A percentile compares a stretch with the other conserved stretches of the same genome.
Conservation (phyloP, 1,140 invertebrate genomes). For the Cecropterus lyciades region DNA sequence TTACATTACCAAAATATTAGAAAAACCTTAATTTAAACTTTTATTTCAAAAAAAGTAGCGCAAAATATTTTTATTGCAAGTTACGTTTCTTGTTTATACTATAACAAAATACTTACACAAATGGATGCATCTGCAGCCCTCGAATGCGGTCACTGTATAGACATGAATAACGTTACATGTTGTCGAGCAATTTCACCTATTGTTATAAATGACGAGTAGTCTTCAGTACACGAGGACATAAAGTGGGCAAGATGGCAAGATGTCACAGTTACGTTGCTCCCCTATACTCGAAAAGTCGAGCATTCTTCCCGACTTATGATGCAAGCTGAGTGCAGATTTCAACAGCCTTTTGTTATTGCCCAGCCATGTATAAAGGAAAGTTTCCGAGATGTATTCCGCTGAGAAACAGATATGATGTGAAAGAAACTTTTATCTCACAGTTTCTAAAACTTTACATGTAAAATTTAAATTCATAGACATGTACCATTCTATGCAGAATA, state of each 20-base stretch:
- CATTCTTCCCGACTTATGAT: slow-evolving; percentile 59
- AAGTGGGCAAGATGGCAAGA: slow-evolving; percentile 68
- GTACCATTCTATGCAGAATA: not conserved
- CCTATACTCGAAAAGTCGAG: slow-evolving; percentile 67
- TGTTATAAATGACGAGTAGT: slow-evolving; percentile 72
- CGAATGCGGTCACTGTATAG: slow-evolving; percentile 54
- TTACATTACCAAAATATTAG: no score
- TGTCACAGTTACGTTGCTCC: slow-evolving; percentile 64
- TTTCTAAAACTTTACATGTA: slow-evolving; percentile 3
- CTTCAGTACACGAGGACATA: slow-evolving; percentile 51
- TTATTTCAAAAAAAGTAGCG: not conserved
- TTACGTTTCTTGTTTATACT: not conserved
- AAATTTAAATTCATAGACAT: slow-evolving; percentile 5
- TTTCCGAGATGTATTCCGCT: slow-evolving; percentile 43
- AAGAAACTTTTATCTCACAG: slow-evolving; percentile 22
- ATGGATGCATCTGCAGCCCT: not conserved
- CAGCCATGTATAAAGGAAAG: slow-evolving; percentile 49
- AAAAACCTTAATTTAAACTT: no score
- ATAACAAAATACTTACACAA: not conserved
- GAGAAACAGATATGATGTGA: slow-evolving; percentile 35
- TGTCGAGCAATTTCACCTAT: slow-evolving; percentile 65
- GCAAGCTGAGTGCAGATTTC: slow-evolving; percentile 63
- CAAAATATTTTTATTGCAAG: not conserved
- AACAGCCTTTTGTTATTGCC: slow-evolving; percentile 65
- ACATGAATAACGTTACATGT: slow-evolving; percentile 46